Evolutionary conservation across 2,888 invertebrate genomes (phyloP).

Genomic region (Gisinianus flammeolus): DNA sequence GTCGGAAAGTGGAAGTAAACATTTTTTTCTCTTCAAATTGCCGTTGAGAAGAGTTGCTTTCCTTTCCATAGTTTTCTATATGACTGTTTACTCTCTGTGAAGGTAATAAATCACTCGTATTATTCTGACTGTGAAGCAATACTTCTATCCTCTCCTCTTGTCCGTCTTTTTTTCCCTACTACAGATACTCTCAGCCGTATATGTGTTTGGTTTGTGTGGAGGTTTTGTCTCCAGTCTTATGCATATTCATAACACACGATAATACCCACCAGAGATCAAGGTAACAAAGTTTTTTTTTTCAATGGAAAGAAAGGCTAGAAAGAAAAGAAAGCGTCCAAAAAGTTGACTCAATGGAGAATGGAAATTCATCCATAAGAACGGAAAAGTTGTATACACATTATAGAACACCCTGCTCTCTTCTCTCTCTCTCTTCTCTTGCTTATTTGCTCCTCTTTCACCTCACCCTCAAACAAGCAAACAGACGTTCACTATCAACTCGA

Average conservation of each 20-base stretch:
- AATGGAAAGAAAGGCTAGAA: not conserved
- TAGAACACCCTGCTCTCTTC: not conserved
- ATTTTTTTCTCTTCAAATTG: not conserved
- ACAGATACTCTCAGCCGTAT: not conserved
- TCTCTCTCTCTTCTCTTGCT: not conserved
- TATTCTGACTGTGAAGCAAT: constrained; percentile 30
- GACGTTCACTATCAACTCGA: too few relatives aligned
- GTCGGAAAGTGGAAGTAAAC: constrained; percentile 6
- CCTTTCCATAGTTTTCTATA: not conserved
- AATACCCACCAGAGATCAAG: constrained; percentile 8
- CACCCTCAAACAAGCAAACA: too few relatives aligned
- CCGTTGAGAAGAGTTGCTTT: constrained; percentile 10
- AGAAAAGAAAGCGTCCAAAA: not conserved
- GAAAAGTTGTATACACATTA: not conserved
- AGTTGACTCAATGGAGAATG: not conserved
- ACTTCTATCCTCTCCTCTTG: constrained; percentile 22
- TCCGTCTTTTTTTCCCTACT: constrained; percentile 16
- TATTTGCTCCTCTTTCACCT: too few relatives aligned
- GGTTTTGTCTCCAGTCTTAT: not conserved
- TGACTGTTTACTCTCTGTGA: constrained; percentile 37
- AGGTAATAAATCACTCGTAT: constrained; percentile 36
- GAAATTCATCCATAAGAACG: constrained; percentile 24
- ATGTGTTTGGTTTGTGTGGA: not conserved
- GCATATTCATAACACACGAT: constrained; percentile 32
- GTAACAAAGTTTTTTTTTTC: not conserved